phyloP scores from a whole-genome alignment of 2,797 vertebrate genomes.

The Paramormyrops hopkinsi region DNA sequence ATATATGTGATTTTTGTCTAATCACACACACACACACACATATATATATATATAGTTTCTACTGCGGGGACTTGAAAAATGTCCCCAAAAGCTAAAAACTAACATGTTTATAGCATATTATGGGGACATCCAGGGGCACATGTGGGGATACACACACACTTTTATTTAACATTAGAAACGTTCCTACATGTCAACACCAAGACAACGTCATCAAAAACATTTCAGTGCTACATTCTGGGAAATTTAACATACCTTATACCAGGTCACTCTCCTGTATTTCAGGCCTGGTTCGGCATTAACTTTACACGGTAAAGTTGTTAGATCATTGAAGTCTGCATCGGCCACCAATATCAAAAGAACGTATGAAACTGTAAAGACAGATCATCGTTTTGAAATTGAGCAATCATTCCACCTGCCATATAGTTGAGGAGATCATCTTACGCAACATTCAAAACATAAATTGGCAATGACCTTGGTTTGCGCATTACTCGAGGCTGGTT shows the following conservation, averaged over 20 bases:
- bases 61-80: background rate
- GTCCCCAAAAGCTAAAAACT: background rate
- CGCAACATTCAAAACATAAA: background rate
- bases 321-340: background rate
- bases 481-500: background rate
- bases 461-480: background rate
- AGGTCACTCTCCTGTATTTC: constrained; percentile 32
- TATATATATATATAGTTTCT: background rate
- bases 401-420: background rate
- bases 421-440: background rate
- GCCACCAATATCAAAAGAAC: background rate
- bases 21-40: no score
- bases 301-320: constrained; percentile 24
- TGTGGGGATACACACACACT: background rate
- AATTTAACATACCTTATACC: constrained; percentile 36
- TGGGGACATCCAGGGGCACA: background rate
- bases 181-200: background rate
- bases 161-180: background rate
- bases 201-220: background rate
- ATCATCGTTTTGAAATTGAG: background rate
- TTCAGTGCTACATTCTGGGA: background rate
- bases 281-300: constrained; percentile 21
- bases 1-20: background rate
- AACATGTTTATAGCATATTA: background rate
- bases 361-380: background rate